These are phyloP conservation scores for Sphyrna mokarran DNA, from an alignment of 2,113 vertebrate species.

Conservation along the genomic window DNA sequence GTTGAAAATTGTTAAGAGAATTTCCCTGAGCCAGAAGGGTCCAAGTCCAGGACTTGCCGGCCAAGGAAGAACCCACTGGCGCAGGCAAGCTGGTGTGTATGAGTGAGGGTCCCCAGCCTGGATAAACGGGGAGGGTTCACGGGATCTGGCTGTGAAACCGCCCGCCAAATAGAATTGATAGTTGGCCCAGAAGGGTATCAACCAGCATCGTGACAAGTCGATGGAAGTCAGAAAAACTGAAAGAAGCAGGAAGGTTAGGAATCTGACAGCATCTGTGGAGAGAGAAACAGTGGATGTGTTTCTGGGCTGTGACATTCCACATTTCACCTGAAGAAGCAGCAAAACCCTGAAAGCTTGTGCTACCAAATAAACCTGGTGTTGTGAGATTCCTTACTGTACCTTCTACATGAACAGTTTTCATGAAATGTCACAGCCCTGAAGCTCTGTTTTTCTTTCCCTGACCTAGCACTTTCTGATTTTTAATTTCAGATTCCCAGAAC, in stretches of 20 bases:
- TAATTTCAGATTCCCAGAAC: neutral
- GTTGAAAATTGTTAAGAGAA: neutral
- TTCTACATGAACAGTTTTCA: neutral
- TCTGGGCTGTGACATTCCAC: neutral
- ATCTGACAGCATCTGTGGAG: neutral
- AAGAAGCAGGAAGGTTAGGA: neutral
- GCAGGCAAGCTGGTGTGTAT: neutral
- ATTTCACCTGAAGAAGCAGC: too few relatives aligned
- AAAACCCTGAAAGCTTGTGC: too few relatives aligned
- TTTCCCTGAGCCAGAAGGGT: neutral
- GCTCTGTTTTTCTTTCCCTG: too few relatives aligned
- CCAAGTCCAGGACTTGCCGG: neutral
- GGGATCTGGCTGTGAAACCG: too few relatives aligned
- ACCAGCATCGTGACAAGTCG: neutral
- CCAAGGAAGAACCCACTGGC: neutral
- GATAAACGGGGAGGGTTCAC: neutral
- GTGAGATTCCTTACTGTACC: neutral
- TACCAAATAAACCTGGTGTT: too few relatives aligned
- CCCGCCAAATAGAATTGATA: too few relatives aligned
- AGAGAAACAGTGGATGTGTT: neutral
- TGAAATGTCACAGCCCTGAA: neutral
- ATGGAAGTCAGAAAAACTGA: neutral
- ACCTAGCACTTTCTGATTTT: neutral
- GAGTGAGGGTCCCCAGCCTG: neutral
- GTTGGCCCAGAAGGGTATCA: neutral